Percentiles rank a stretch among this genome's conserved stretches.
phyloP scores from a whole-genome alignment of 1,140 invertebrate genomes.

The Pomacea maculata region DNA sequence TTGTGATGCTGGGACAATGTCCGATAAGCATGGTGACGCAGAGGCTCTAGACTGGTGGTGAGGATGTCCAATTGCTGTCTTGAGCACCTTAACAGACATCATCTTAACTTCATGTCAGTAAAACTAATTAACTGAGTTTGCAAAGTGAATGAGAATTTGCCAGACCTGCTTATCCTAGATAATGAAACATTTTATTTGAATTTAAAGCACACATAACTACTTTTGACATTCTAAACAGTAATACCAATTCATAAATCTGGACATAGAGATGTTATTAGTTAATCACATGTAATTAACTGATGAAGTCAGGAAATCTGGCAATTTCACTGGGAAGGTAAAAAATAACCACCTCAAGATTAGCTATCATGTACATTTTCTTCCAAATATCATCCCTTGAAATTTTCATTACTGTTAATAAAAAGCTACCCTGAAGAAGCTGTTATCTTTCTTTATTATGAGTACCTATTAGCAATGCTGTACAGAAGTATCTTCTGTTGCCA shows the following conservation, averaged over 20 bases:
- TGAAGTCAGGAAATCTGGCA: no score
- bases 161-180: neutral
- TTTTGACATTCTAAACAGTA: neutral
- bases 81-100: slow-evolving; percentile 42
- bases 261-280: no score
- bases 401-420: no score
- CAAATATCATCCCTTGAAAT: no score
- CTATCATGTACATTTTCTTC: no score
- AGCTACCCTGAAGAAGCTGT: no score
- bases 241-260: neutral
- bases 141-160: neutral
- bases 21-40: slow-evolving; percentile 56
- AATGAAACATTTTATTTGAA: no score
- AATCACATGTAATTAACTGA: no score
- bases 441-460: neutral
- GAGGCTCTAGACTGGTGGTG: slow-evolving; percentile 56
- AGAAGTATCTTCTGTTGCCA: slow-evolving; percentile 58
- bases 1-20: slow-evolving; percentile 42
- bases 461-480: slow-evolving; percentile 58
- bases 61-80: slow-evolving; percentile 53
- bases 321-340: no score
- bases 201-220: neutral
- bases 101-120: neutral
- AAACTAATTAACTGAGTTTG: neutral
- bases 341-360: no score